Conservation (phyloP, 2,888 invertebrate species). For the Aleiodes testaceus region DNA sequence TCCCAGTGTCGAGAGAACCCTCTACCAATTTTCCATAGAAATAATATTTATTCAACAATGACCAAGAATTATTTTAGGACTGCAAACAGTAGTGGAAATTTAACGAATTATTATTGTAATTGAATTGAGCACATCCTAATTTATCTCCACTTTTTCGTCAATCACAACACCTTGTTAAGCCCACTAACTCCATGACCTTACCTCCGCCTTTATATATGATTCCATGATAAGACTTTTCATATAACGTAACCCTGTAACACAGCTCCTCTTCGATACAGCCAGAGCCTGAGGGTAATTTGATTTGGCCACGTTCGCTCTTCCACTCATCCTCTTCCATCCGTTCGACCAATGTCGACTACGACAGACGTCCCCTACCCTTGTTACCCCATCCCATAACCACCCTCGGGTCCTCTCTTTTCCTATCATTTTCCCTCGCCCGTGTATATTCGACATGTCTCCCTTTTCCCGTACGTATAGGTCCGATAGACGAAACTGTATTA, state of each 20-base stretch:
- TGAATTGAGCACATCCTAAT: too few species aligned
- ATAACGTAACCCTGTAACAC: slow-evolving; percentile 47
- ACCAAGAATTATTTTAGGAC: slow-evolving; percentile 22
- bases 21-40: slow-evolving; percentile 26
- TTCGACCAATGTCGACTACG: slow-evolving; percentile 23
- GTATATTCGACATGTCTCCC: slow-evolving; percentile 40
- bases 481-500: slow-evolving; percentile 62
- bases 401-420: background rate
- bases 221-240: slow-evolving; percentile 54
- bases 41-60: slow-evolving; percentile 36
- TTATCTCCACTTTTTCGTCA: slow-evolving; percentile 33
- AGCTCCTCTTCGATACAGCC: slow-evolving; percentile 53
- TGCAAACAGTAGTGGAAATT: background rate
- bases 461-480: slow-evolving; percentile 42
- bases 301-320: slow-evolving; percentile 61
- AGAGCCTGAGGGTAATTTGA: slow-evolving; percentile 64
- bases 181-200: slow-evolving; percentile 28
- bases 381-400: too few species aligned
- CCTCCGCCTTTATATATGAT: slow-evolving; percentile 22
- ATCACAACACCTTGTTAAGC: slow-evolving; percentile 36
- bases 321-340: slow-evolving; percentile 44
- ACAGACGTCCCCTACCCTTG: slow-evolving; percentile 40
- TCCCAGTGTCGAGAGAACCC: slow-evolving; percentile 43
- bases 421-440: slow-evolving; percentile 31
- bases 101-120: too few species aligned